These are phyloP conservation scores for Orientallactaga sibirica DNA, from an alignment of 2,797 vertebrate species.

Conservation along the genomic window DNA sequence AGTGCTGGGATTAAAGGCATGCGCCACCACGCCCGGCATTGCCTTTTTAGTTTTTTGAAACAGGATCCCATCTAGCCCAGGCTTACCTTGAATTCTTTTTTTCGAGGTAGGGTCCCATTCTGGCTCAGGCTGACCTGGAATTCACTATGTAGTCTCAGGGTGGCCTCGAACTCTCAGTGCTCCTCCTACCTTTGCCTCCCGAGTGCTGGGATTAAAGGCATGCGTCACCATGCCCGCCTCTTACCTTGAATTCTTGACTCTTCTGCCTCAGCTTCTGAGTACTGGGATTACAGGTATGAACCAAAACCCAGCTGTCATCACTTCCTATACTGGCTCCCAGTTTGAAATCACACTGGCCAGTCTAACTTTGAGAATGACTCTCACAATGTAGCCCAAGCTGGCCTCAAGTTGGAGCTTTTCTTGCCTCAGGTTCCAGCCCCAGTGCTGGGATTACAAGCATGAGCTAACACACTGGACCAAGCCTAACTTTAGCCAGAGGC, in stretches of 20 bases:
- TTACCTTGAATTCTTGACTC: background rate
- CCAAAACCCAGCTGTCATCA: background rate
- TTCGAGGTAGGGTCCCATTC: background rate
- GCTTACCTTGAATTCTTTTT: no score
- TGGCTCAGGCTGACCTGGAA: background rate
- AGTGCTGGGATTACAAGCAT: background rate
- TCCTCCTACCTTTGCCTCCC: no score
- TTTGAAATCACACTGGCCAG: constrained; percentile 10
- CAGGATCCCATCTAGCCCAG: no score
- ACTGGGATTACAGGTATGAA: background rate
- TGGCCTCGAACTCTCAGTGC: no score
- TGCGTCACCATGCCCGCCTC: no score
- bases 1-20: no score
- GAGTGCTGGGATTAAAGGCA: no score
- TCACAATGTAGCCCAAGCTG: background rate
- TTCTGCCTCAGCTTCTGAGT: background rate
- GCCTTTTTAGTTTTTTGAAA: no score
- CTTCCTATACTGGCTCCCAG: background rate
- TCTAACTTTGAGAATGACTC: no score
- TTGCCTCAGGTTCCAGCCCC: background rate
- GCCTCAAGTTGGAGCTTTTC: background rate
- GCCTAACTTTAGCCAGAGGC: background rate
- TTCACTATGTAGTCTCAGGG: no score
- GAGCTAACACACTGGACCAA: background rate
- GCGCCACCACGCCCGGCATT: no score